phyloP scores from a whole-genome alignment of 2,113 vertebrate genomes.

The Protomyctophum bolini region DNA sequence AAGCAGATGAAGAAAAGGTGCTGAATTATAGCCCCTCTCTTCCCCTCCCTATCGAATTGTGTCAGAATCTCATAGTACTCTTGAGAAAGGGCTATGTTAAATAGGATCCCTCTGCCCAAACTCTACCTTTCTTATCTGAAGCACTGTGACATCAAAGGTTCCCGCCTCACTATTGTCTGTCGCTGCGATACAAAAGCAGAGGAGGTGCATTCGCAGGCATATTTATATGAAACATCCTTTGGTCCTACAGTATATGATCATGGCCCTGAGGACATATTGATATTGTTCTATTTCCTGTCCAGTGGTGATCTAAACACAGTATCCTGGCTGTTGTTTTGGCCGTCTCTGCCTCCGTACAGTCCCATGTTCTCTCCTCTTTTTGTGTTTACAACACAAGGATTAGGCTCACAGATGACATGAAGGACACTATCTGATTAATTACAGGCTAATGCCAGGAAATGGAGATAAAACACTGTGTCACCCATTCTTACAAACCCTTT shows the following conservation, averaged over 20 bases:
- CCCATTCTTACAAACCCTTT: too few species aligned
- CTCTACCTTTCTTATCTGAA: constrained; percentile 46
- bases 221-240: constrained; percentile 31
- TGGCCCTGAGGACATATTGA: constrained; percentile 32
- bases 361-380: too few species aligned
- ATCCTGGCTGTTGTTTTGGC: constrained; percentile 16
- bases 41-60: constrained; percentile 46
- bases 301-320: constrained; percentile 8
- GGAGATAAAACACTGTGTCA: too few species aligned
- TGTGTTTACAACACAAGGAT: too few species aligned
- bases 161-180: constrained; percentile 19
- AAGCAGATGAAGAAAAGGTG: background rate
- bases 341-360: too few species aligned
- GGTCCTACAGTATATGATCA: constrained; percentile 2
- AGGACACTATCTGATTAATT: too few species aligned
- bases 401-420: too few species aligned
- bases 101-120: constrained; percentile 56
- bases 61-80: constrained; percentile 52
- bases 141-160: constrained; percentile 51
- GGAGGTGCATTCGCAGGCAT: constrained; percentile 20
- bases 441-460: too few species aligned
- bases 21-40: constrained; percentile 39
- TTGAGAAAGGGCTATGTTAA: constrained; percentile 56
- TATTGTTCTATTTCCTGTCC: background rate
- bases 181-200: constrained; percentile 7